Conservation (phyloP, 2,113 vertebrate species). For the Piprites chloris region DNA sequence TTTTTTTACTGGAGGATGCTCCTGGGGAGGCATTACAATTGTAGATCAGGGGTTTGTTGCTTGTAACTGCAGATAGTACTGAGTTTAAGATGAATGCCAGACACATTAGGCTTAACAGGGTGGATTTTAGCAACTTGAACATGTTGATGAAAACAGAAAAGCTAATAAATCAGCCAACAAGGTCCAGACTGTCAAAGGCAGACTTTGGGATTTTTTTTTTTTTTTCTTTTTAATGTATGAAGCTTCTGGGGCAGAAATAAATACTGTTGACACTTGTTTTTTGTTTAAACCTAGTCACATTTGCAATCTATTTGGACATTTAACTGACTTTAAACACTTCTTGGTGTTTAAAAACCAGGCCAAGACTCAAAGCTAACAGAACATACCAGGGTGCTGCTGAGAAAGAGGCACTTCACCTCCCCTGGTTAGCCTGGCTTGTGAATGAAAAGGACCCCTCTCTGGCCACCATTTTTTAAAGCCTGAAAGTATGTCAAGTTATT, state of each 20-base stretch:
- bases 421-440: not conserved
- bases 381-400: not conserved
- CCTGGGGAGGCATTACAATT: not conserved
- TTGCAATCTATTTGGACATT: not conserved
- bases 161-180: not conserved
- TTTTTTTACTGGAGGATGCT: not conserved
- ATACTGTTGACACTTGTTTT: not conserved
- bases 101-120: not conserved
- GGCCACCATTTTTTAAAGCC: not conserved
- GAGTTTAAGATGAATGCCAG: slow-evolving; percentile 23
- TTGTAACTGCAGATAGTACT: not conserved
- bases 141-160: slow-evolving; percentile 32
- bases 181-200: not conserved
- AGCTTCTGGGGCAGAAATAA: not conserved
- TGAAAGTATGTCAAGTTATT: not conserved
- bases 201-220: not conserved
- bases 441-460: not conserved
- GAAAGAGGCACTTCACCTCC: not conserved
- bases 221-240: not conserved
- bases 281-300: not conserved
- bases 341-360: not conserved
- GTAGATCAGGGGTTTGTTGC: not conserved
- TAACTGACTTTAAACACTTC: not conserved
- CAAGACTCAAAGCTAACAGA: not conserved
- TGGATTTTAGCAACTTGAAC: slow-evolving; percentile 16